Evolutionary conservation across 2,888 invertebrate species (phyloP).

Genomic region (Morpho helenor): DNA sequence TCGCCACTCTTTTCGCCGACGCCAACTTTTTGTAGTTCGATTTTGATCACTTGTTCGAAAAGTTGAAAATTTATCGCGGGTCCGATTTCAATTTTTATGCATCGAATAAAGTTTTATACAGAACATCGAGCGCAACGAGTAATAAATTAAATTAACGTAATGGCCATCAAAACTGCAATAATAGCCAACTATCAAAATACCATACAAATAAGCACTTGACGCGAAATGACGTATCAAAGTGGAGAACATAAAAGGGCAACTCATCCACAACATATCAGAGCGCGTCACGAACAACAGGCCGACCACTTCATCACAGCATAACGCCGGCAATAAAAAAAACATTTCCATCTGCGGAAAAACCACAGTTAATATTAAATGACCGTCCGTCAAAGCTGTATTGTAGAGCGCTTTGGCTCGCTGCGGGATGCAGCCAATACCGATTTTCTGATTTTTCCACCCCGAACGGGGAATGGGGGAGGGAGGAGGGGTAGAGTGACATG

Average conservation of each 20-base stretch:
- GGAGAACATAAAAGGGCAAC: conserved; percentile 65
- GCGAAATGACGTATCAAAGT: conserved; percentile 52
- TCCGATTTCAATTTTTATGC: conserved; percentile 60
- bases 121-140: conserved; percentile 28
- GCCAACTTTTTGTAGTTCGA: conserved; percentile 66
- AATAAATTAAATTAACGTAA: conserved; percentile 29
- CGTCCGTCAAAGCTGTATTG: conserved; percentile 77
- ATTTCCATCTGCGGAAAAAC: conserved; percentile 77
- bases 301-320: conserved; percentile 75
- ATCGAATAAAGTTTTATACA: conserved; percentile 36
- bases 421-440: conserved; percentile 72
- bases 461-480: conserved; percentile 32
- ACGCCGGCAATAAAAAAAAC: conserved; percentile 71
- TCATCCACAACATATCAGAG: conserved; percentile 62
- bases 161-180: conserved; percentile 22
- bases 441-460: conserved; percentile 69
- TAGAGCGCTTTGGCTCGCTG: conserved; percentile 60
- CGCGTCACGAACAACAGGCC: conserved; percentile 70
- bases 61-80: conserved; percentile 69
- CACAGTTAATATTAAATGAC: conserved; percentile 79
- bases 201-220: conserved; percentile 45
- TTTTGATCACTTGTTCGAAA: conserved; percentile 71
- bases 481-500: conserved; percentile 64
- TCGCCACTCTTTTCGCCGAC: conserved; percentile 54
- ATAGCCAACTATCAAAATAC: conserved; percentile 25